Evolutionary conservation across 2,888 invertebrate species (phyloP), one percentile per base, ranked within the genome.

Genomic region (Pharmacophagus antenor): DNA sequence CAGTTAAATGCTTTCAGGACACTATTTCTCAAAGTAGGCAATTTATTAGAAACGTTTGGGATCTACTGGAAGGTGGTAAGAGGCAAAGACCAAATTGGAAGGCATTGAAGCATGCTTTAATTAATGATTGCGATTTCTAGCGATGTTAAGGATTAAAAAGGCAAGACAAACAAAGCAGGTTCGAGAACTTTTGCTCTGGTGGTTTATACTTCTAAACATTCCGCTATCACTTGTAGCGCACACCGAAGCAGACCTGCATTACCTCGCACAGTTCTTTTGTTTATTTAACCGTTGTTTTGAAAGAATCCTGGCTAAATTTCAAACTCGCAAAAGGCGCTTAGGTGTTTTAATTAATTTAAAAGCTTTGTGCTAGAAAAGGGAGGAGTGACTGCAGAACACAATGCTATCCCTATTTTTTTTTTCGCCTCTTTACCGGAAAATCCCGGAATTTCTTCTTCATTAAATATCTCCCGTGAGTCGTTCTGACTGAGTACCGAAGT

Each of bases 331-430:
- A 76, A 77, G 74, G 70, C 72, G 71, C 71, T 76, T 72, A 77
- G 77, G 78, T 79, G 76, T 77, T 83, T 56, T 85, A 86, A 86
- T 86, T 85, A 85, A 85, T 85, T 85, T 79, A 84, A 84, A 77
- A 83, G 80, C 78, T 76, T 68, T 67, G 67, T 62, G 58, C 37
- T 48, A 62, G 65, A 60, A 66, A 69, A 63, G 65, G 67, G 72
- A 69, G 68, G 70, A 70, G 70, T 55, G 51, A 68, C 68, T 68
- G 58, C 59, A 65, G 62, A 56, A 63, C 59, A 68, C 68, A 69
- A 69, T 68, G 58, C 62, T 57, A 68, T 66, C 68, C 65, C 66
- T 67, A 31, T 31, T 31, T 31, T 12, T 31, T 31, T 31, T 72
- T 69, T 64, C 62, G 65, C 63, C 56, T 59, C 56, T 63, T 64